Percentiles rank a stretch among this genome's conserved stretches.
These are phyloP conservation scores for Pantala flavescens DNA, from an alignment of 1,140 invertebrate species.

Conservation along the genomic window DNA sequence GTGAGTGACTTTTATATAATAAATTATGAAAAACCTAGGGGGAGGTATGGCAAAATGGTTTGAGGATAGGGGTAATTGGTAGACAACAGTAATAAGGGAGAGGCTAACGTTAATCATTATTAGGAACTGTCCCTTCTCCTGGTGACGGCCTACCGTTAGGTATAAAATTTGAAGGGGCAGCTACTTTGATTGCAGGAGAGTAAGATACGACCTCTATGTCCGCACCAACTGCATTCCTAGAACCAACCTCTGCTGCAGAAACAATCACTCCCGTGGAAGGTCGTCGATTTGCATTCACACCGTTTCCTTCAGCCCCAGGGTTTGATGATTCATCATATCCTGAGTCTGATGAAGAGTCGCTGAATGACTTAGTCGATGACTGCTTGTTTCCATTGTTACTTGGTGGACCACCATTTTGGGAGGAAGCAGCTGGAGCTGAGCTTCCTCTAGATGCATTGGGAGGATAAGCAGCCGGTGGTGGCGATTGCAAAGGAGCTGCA, in stretches of 20 bases:
- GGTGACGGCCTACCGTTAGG: background rate
- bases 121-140: background rate
- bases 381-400: background rate
- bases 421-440: background rate
- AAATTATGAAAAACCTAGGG: background rate
- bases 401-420: background rate
- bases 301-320: constrained; percentile 31
- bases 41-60: background rate
- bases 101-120: background rate
- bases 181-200: background rate
- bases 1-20: background rate
- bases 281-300: background rate
- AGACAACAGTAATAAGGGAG: background rate
- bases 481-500: background rate
- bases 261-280: background rate
- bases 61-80: background rate
- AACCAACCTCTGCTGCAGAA: background rate
- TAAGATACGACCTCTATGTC: background rate
- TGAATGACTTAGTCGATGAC: constrained; percentile 36
- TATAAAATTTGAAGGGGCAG: background rate
- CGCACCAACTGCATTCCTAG: background rate
- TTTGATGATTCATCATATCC: constrained; percentile 53
- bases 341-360: constrained; percentile 49
- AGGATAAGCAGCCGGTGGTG: background rate
- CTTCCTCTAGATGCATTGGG: background rate